Percentiles rank a stretch among this genome's conserved stretches.
Evolutionary conservation across 2,113 vertebrate species (phyloP).

Genomic region (Catharus bicknelli): DNA sequence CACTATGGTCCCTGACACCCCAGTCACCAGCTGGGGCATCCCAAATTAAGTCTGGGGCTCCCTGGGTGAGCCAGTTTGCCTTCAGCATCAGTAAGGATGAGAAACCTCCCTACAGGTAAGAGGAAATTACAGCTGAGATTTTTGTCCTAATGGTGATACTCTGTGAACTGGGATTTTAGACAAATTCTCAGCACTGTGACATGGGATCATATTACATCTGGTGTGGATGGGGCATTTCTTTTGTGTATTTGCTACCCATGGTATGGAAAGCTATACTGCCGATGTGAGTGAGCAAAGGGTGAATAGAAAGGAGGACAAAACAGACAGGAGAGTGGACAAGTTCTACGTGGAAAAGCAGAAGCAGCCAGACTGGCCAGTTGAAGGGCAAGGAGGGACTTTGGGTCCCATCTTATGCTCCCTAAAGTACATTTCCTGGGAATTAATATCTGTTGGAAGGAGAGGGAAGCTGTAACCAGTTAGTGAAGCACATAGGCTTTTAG

Average conservation of each 20-base stretch:
- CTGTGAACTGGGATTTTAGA: not conserved
- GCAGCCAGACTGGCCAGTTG: fast-evolving
- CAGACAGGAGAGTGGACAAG: not conserved
- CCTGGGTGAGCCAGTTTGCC: not conserved
- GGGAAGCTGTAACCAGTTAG: not conserved
- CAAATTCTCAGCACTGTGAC: fast-evolving
- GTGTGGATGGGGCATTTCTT: not conserved
- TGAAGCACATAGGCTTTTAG: not conserved
- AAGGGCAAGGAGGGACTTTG: not conserved
- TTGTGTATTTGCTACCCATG: fast-evolving
- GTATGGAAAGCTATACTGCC: not conserved
- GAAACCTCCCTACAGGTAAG: not conserved
- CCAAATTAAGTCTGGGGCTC: not conserved
- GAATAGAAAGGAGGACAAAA: not conserved
- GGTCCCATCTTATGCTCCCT: not conserved
- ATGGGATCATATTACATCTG: fast-evolving
- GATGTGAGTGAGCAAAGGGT: not conserved
- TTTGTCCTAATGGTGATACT: not conserved
- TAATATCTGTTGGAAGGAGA: not conserved
- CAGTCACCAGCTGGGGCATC: not conserved
- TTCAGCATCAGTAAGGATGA: not conserved
- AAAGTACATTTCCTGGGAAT: not conserved
- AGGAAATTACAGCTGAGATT: not conserved
- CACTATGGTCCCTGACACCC: not conserved
- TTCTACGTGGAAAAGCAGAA: not conserved